A percentile compares a stretch with the other conserved stretches of the same genome.
These are phyloP conservation scores for Oophaga sylvatica DNA, from an alignment of 2,797 vertebrate genomes.

Conservation along the genomic window DNA sequence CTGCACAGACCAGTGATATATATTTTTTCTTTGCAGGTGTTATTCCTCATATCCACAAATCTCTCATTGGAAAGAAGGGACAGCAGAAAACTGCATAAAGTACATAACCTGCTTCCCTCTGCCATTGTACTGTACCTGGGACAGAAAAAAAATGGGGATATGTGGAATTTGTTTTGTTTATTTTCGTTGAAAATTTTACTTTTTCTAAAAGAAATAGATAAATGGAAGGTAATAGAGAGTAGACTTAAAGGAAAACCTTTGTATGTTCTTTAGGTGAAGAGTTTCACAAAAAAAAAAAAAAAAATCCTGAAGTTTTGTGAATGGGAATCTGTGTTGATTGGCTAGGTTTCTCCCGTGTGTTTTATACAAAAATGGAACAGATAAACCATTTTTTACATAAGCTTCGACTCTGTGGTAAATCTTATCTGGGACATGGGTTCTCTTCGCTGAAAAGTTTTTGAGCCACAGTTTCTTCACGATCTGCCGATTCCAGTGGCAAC, in stretches of 20 bases:
- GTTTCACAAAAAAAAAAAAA: conserved; percentile 67
- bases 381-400: conserved; percentile 94
- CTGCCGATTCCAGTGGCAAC: conserved; percentile 1
- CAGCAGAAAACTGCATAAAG: conserved; percentile 94
- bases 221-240: conserved; percentile 77
- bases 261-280: conserved; percentile 83
- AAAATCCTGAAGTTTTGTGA: conserved; percentile 76
- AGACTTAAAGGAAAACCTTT: conserved; percentile 73
- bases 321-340: conserved; percentile 84
- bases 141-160: conserved; percentile 75
- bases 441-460: conserved; percentile 14
- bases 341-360: conserved; percentile 83
- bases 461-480: conserved; percentile 14
- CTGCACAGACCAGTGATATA: not conserved
- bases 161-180: conserved; percentile 69
- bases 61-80: conserved; percentile 97
- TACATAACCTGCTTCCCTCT: conserved; percentile 63
- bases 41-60: conserved; percentile 98
- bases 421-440: not conserved
- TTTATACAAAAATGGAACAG: conserved; percentile 94
- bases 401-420: conserved; percentile 45
- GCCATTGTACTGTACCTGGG: conserved; percentile 75
- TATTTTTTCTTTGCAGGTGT: conserved; percentile 77
- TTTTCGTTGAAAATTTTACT: conserved; percentile 58
- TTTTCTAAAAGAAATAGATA: conserved; percentile 70